Evolutionary conservation across 2,888 invertebrate genomes (phyloP), one percentile per base, ranked within the genome.

Genomic region (Ennomos erosarius): DNA sequence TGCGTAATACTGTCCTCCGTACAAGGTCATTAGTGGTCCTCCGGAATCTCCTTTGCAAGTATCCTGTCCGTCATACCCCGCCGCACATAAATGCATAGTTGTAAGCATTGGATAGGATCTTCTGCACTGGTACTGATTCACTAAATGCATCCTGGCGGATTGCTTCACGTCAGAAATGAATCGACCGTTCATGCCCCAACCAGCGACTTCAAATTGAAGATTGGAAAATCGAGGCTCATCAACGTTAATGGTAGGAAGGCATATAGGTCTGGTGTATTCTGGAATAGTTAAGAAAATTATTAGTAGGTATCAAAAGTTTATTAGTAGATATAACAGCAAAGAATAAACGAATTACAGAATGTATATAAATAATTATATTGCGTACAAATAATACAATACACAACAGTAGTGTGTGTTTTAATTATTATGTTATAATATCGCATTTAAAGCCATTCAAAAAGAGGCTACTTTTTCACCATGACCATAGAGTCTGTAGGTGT

Each of bases 21-120:
- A 86, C 13, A 85, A 38, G 69, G 84, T 83, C 91, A 92, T 92
- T 16, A 91, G 70, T 1, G 91, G 91, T 8, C 90, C 90, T 13
- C 91, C 91, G 1, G 91, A 92, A 67, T 91, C 91, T 1, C 91
- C 92, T 72, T 88, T 89, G 65, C 92, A 91, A 6, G 91, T 88
- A 58, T 91, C 92, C 64, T 90, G 81, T 0, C 90, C 90, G 0
- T 76, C 83, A 36, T 84, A 80, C 0, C 89, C 90, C 8, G 84
- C 87, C 5, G 91, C 91, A 68, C 90, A 91, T n/a, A 91, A 59
- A 65, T 90, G 90, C 1, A 78, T 66, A 0, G 72, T 74, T 1
- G 84, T 79, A 37, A 92, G 70, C 36, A 69, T 69, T 0, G 86
- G 79, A 54, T 92, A 92, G 54, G 72, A 81, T 37, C 68, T 69